Evolutionary conservation across 1,140 invertebrate species (phyloP).

Genomic region (Conopomorpha cramerella): DNA sequence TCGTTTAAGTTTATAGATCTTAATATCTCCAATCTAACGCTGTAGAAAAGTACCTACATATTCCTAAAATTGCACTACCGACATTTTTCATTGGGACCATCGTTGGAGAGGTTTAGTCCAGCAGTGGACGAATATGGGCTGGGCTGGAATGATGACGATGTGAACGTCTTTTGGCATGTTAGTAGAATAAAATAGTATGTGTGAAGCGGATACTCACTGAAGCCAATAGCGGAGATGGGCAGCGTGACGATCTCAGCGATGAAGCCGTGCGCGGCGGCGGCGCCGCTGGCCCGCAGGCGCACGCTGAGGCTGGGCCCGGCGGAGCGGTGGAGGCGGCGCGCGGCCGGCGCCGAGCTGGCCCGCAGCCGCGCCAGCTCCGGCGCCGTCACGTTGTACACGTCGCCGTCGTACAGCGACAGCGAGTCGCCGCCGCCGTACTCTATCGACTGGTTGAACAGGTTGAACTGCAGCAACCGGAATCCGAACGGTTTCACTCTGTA

Average conservation of each 20-base stretch:
- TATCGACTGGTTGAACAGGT: constrained; percentile 88
- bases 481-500: constrained; percentile 85
- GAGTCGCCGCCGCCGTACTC: constrained; percentile 81
- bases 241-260: constrained; percentile 96
- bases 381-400: constrained; percentile 86
- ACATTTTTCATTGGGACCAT: too few relatives aligned
- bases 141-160: too few relatives aligned
- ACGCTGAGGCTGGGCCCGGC: constrained; percentile 83
- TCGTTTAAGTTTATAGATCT: too few relatives aligned
- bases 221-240: constrained; percentile 87
- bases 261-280: constrained; percentile 91
- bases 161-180: too few relatives aligned
- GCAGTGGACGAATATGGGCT: too few relatives aligned
- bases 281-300: constrained; percentile 92
- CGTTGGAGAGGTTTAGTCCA: too few relatives aligned
- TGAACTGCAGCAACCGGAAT: constrained; percentile 89
- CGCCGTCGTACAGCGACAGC: constrained; percentile 89
- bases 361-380: constrained; percentile 83
- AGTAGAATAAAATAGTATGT: constrained; percentile 1
- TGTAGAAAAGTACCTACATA: too few relatives aligned
- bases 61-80: too few relatives aligned
- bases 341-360: constrained; percentile 88
- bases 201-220: constrained; percentile 83
- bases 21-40: too few relatives aligned
- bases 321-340: constrained; percentile 95